A percentile compares a stretch with the other conserved stretches of the same genome.
Evolutionary conservation across 1,140 invertebrate species (phyloP).

Genomic region (Nephotettix cincticeps): DNA sequence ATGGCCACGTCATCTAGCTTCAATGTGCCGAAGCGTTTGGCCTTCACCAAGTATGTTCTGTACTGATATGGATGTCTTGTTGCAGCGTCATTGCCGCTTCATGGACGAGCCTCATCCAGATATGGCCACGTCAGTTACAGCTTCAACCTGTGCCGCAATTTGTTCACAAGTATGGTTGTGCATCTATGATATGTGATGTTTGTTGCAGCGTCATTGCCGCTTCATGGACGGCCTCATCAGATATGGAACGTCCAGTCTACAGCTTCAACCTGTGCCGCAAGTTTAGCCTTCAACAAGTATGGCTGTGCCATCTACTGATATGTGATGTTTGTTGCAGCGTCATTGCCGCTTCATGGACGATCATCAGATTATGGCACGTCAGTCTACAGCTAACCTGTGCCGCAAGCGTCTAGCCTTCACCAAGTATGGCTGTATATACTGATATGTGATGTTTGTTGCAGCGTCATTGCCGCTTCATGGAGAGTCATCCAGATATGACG

Average conservation of each 20-base stretch:
- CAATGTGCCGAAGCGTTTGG: conserved; percentile 57
- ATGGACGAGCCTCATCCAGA: no score
- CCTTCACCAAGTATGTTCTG: conserved; percentile 57
- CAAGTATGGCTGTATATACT: conserved; percentile 57
- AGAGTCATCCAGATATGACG: no score
- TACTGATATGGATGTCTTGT: no score
- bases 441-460: no score
- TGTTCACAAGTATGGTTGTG: no score
- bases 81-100: no score
- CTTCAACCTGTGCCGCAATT: no score
- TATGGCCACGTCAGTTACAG: no score
- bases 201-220: conserved; percentile 41
- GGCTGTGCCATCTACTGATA: conserved; percentile 55
- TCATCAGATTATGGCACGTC: conserved; percentile 55
- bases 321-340: conserved; percentile 15
- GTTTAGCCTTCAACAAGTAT: conserved; percentile 56
- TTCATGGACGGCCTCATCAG: conserved; percentile 54
- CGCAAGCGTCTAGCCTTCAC: conserved; percentile 56
- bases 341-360: conserved; percentile 57
- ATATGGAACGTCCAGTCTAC: conserved; percentile 63
- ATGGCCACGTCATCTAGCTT: conserved; percentile 63
- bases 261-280: conserved; percentile 64
- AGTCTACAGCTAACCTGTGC: conserved; percentile 65
- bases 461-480: no score
- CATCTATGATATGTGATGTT: no score